Evolutionary conservation across 2,113 vertebrate species (phyloP), one percentile per base, ranked within the genome.

Genomic region (Numenius arquata): DNA sequence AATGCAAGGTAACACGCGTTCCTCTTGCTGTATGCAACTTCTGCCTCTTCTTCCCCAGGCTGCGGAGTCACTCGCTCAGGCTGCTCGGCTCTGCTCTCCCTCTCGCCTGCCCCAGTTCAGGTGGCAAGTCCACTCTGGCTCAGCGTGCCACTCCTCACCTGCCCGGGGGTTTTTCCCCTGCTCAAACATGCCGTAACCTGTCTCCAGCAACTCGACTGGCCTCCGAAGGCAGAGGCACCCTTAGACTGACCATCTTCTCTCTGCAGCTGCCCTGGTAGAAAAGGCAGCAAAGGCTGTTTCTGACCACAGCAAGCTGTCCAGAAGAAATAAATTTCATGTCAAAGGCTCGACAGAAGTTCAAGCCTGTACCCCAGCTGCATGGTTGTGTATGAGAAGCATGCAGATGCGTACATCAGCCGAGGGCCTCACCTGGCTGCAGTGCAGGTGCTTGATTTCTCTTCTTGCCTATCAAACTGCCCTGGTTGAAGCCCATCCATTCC

Each of bases 331-430:
- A 11, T 89, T 75, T 9, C 6, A 29, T 36, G 38, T 55, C 58
- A 50, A 75, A 74, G 21, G 5, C 55, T 47, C 6, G 4, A 27
- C 30, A 59, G 47, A 63, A 72, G 43, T 65, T 73, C 21, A 48
- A 41, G 34, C 12, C 76, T 26, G 23, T 45, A 29, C 21, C 22
- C 11, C 30, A 61, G 32, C n/a, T 83, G 34, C 4, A 3, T 7
- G 23, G n/a, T n/a, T 45, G 25, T 2, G 1, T 36, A 2, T 19
- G 48, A 63, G 48, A 52, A 8, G 11, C 26, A 8, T 1, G 2
- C 15, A 15, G 26, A 23, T 25, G 41, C 15, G 8, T 9, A 30
- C 11, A 8, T 29, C 19, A 40, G 34, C 55, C 3, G 1, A 38
- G 53, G 13, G 12, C 20, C 40, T 83, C 70, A 36, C 6, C 81